phyloP scores from a whole-genome alignment of 2,113 vertebrate genomes.

The Otolemur garnettii region DNA sequence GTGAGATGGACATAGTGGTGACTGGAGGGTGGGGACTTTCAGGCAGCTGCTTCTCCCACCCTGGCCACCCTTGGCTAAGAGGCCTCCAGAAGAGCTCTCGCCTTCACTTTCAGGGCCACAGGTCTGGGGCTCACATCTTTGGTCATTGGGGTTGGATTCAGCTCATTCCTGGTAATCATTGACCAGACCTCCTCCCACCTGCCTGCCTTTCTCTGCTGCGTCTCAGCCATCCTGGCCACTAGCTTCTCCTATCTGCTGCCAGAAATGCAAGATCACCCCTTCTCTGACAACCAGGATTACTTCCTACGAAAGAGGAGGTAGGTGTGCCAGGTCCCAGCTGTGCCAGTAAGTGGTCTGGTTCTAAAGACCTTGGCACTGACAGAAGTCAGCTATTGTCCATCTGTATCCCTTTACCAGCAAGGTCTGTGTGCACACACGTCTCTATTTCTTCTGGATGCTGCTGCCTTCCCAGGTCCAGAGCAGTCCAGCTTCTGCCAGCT shows the following conservation, averaged over 20 bases:
- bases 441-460: not conserved
- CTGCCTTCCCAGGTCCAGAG: too few species aligned
- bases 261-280: slow-evolving; percentile 87
- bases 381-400: not conserved
- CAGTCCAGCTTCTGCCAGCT: not conserved
- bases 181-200: slow-evolving; percentile 81
- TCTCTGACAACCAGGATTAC: slow-evolving; percentile 82
- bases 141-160: slow-evolving; percentile 85
- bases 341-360: not conserved
- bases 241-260: slow-evolving; percentile 87
- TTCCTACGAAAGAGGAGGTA: not conserved
- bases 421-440: too few species aligned
- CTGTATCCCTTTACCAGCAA: not conserved
- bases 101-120: slow-evolving; percentile 86
- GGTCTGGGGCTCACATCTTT: slow-evolving; percentile 89
- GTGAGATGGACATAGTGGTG: not conserved
- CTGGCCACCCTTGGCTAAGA: not conserved
- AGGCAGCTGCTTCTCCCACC: not conserved
- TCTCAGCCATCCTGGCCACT: slow-evolving; percentile 79
- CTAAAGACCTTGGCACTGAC: not conserved
- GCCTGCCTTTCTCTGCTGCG: slow-evolving; percentile 87
- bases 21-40: not conserved
- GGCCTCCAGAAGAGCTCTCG: not conserved
- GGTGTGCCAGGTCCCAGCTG: not conserved
- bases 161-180: slow-evolving; percentile 86